These are phyloP conservation scores for Aphrophora alni DNA, from an alignment of 2,888 invertebrate genomes.

Conservation along the genomic window DNA sequence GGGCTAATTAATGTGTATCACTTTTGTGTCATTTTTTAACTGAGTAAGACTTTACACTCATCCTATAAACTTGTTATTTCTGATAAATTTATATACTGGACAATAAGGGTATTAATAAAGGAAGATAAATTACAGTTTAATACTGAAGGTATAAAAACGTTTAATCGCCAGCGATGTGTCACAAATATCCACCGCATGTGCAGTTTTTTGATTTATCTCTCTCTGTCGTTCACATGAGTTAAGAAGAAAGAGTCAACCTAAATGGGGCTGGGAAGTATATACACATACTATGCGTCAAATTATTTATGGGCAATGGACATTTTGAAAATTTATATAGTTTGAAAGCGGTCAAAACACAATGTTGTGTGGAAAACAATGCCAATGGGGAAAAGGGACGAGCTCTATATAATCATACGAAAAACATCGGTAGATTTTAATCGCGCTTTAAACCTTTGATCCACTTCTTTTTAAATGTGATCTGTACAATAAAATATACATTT, in stretches of 20 bases:
- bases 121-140: not conserved
- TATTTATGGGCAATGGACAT: not conserved
- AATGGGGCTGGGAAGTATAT: not conserved
- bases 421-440: no score
- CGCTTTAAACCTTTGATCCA: no score
- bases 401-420: no score
- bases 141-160: not conserved
- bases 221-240: not conserved
- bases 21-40: no score
- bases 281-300: not conserved
- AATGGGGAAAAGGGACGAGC: no score
- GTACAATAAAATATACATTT: no score
- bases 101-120: not conserved
- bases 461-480: no score
- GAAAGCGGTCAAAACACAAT: not conserved
- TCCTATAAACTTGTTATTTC: no score
- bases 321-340: not conserved
- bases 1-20: no score
- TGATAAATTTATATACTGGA: no score
- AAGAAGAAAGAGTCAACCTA: not conserved
- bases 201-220: not conserved
- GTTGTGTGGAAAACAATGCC: not conserved
- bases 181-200: not conserved
- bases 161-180: not conserved
- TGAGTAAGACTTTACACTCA: no score